A percentile compares a stretch with the other conserved stretches of the same genome.
Conservation (phyloP, 2,888 invertebrate genomes). For the Campaea margaritaria region DNA sequence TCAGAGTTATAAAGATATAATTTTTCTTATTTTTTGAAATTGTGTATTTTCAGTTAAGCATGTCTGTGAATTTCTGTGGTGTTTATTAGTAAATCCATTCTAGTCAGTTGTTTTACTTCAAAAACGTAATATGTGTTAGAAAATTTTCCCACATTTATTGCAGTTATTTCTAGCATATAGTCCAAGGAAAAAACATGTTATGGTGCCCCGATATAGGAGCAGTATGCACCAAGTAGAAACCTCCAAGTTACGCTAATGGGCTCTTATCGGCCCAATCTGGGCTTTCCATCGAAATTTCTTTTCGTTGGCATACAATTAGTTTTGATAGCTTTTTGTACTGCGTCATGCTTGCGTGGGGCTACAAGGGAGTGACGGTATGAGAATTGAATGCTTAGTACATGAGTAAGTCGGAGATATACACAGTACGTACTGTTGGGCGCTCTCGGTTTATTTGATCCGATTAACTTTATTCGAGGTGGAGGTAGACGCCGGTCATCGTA, state of each 20-base stretch:
- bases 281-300: slow-evolving; percentile 75
- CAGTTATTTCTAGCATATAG: neutral
- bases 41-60: no score
- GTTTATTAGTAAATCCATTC: no score
- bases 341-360: slow-evolving; percentile 66
- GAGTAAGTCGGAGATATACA: neutral
- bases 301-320: slow-evolving; percentile 80
- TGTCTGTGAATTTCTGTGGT: no score
- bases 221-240: slow-evolving; percentile 67
- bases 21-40: no score
- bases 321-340: slow-evolving; percentile 78
- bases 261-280: slow-evolving; percentile 73
- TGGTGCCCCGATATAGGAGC: slow-evolving; percentile 19
- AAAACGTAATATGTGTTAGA: no score
- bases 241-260: slow-evolving; percentile 74
- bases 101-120: no score
- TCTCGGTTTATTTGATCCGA: neutral
- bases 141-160: no score
- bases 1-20: no score
- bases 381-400: slow-evolving; percentile 8
- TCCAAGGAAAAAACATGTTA: slow-evolving; percentile 5
- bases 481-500: no score
- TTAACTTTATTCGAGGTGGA: neutral
- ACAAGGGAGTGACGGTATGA: slow-evolving; percentile 1
- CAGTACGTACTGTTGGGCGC: neutral